Percentiles rank a stretch among this genome's conserved stretches.
phyloP scores from a whole-genome alignment of 2,797 vertebrate genomes.

The Catharus ustulatus region DNA sequence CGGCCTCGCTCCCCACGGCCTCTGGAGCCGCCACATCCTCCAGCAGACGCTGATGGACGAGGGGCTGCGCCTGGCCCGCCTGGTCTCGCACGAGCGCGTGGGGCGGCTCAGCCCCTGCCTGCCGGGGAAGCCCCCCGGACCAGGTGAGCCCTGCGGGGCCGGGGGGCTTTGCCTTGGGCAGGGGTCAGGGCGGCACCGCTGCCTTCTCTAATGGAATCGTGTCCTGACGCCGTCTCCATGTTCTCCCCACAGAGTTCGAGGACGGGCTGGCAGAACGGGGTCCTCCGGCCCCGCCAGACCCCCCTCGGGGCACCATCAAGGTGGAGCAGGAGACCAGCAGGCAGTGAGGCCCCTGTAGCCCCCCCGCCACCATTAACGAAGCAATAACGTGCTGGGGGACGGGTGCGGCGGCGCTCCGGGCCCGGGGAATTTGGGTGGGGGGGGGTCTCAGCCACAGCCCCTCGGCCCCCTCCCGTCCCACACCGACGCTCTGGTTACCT shows the following conservation, averaged over 20 bases:
- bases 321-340: constrained; percentile 81
- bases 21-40: constrained; percentile 94
- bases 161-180: not conserved
- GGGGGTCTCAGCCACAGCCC: not conserved
- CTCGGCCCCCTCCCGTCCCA: not conserved
- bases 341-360: constrained; percentile 66
- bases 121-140: constrained; percentile 82
- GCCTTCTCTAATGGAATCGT: accelerated
- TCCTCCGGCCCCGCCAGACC: constrained; percentile 73
- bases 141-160: constrained; percentile 83
- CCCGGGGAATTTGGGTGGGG: not conserved
- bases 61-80: constrained; percentile 93
- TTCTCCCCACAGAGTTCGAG: constrained; percentile 82
- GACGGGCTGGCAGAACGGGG: constrained; percentile 81
- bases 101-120: constrained; percentile 86
- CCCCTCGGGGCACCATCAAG: constrained; percentile 84
- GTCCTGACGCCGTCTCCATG: not conserved
- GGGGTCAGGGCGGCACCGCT: not conserved
- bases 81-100: constrained; percentile 90
- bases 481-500: constrained; percentile 38
- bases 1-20: constrained; percentile 82
- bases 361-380: constrained; percentile 73
- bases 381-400: constrained; percentile 65
- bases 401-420: constrained; percentile 54
- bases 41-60: constrained; percentile 98